Evolutionary conservation across 2,888 invertebrate species (phyloP).

Genomic region (Ectropis crepuscularia): DNA sequence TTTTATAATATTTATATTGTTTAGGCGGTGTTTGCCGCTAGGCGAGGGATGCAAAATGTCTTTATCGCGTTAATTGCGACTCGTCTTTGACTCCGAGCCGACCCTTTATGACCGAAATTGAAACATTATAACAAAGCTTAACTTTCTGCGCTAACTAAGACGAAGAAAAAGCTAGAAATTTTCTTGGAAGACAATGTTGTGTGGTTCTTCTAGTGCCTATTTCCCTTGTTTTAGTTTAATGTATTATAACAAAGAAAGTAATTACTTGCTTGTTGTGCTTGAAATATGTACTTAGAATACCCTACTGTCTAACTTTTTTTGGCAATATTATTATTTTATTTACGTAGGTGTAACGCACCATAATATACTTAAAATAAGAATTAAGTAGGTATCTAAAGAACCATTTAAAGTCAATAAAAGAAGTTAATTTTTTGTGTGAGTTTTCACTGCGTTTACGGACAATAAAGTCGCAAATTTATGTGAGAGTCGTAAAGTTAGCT

Average conservation of each 20-base stretch:
- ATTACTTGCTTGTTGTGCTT: background rate
- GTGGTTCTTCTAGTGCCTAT: conserved; percentile 9
- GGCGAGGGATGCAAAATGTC: conserved; percentile 61
- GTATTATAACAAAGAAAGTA: background rate
- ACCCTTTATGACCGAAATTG: conserved; percentile 57
- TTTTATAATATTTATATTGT: conserved; percentile 63
- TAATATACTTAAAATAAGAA: too few species aligned
- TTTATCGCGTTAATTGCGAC: conserved; percentile 67
- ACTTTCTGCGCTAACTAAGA: conserved; percentile 29
- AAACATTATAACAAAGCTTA: conserved; percentile 53
- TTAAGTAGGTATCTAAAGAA: background rate
- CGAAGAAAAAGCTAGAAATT: conserved; percentile 14
- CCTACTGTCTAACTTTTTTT: too few species aligned
- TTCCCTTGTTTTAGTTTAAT: conserved; percentile 2
- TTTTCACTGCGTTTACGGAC: conserved; percentile 47
- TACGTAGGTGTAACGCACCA: too few species aligned
- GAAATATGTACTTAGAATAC: too few species aligned
- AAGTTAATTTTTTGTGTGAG: conserved; percentile 42
- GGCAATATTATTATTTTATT: too few species aligned
- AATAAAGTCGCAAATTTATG: conserved; percentile 60
- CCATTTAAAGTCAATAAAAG: conserved; percentile 31
- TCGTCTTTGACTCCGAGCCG: conserved; percentile 49
- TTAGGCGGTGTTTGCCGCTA: conserved; percentile 61
- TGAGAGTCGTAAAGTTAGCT: conserved; percentile 53
- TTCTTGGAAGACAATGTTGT: conserved; percentile 17